Evolutionary conservation across 2,888 invertebrate genomes (phyloP).

Genomic region (Phengaris arion): DNA sequence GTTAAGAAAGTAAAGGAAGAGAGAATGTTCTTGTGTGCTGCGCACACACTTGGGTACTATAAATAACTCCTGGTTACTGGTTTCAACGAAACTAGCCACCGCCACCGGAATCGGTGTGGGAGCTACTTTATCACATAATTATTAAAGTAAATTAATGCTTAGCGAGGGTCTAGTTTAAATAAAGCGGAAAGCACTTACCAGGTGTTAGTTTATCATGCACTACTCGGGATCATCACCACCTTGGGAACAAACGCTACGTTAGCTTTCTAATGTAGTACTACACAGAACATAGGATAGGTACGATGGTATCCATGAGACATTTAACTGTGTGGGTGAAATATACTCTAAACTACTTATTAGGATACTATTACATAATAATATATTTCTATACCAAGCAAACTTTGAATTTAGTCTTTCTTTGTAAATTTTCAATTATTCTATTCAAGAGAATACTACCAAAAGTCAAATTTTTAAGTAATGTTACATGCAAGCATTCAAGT

Average conservation of each 20-base stretch:
- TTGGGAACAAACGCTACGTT: slow-evolving; percentile 49
- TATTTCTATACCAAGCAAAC: no score
- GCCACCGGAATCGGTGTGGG: no score
- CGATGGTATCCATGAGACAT: background rate
- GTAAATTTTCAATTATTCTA: no score
- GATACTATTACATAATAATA: background rate
- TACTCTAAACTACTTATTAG: background rate
- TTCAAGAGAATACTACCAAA: no score
- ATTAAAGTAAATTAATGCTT: background rate
- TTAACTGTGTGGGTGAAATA: background rate
- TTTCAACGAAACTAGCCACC: no score
- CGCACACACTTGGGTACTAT: no score
- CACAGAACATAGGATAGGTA: background rate
- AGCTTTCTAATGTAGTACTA: background rate
- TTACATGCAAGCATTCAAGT: no score
- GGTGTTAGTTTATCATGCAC: slow-evolving; percentile 64
- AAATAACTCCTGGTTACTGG: background rate
- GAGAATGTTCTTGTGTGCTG: no score
- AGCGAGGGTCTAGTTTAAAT: background rate
- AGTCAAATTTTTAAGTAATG: no score
- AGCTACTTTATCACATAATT: background rate
- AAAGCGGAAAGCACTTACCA: slow-evolving; percentile 68
- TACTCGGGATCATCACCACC: slow-evolving; percentile 72
- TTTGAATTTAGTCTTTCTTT: no score
- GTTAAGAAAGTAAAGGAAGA: no score